Percentiles rank a stretch among this genome's conserved stretches.
These are phyloP conservation scores for Gastrophryne carolinensis DNA, from an alignment of 2,797 vertebrate species.

Conservation along the genomic window DNA sequence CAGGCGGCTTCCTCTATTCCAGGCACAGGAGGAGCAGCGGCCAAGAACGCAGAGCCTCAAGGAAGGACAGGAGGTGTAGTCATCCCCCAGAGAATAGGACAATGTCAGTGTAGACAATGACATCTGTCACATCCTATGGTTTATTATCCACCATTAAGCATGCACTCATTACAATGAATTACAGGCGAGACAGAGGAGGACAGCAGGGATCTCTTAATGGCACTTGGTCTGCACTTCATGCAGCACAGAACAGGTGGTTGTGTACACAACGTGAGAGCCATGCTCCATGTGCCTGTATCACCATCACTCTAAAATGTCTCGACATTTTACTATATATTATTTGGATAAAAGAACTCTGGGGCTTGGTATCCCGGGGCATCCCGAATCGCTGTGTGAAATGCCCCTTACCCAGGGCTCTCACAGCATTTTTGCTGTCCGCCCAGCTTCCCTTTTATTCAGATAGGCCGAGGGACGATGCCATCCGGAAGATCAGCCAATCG, in stretches of 20 bases:
- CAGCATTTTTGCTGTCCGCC: no score
- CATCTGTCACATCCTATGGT: slow-evolving; percentile 20
- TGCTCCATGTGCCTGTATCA: no score
- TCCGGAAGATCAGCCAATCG: no score
- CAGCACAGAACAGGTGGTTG: slow-evolving; percentile 22
- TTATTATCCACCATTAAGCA: not conserved
- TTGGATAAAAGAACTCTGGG: no score
- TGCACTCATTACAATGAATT: not conserved
- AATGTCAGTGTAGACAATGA: not conserved
- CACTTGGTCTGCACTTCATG: not conserved
- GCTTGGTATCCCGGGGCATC: no score
- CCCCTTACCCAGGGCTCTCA: no score
- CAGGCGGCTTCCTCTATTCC: not conserved
- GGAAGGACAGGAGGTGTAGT: not conserved
- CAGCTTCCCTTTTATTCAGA: no score
- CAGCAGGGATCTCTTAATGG: not conserved
- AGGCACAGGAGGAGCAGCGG: not conserved
- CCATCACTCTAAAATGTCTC: no score
- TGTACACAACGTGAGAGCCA: not conserved
- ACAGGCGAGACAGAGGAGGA: not conserved
- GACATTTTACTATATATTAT: no score
- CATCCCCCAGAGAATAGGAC: not conserved
- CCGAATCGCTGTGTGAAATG: no score
- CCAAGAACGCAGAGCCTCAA: not conserved
- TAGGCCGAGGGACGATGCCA: no score